Conservation (phyloP, 2,797 vertebrate genomes). For the Columba guinea region DNA sequence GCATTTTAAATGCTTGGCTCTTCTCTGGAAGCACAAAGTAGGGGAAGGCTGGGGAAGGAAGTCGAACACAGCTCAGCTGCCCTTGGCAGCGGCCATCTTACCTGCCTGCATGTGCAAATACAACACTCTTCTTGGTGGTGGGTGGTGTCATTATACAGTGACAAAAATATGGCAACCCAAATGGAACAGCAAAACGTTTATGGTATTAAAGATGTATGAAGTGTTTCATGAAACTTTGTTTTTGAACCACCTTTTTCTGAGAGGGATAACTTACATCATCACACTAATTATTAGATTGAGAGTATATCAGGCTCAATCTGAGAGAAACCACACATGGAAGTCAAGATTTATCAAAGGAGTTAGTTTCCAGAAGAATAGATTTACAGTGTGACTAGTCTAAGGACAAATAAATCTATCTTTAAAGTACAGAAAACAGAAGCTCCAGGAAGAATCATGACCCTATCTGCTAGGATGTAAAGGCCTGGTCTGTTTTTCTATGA, state of each 20-base stretch:
- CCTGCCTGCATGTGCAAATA: not conserved
- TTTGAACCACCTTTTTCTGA: not conserved
- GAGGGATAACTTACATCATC: not conserved
- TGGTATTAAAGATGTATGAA: not conserved
- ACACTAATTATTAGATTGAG: not conserved
- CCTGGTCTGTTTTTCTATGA: not conserved
- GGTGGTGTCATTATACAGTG: not conserved
- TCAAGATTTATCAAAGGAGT: not conserved
- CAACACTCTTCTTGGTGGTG: not conserved
- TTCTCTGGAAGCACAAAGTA: not conserved
- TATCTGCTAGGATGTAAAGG: not conserved
- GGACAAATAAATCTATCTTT: not conserved
- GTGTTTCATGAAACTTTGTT: not conserved
- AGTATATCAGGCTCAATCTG: not conserved
- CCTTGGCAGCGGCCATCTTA: not conserved
- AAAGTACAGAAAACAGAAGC: not conserved
- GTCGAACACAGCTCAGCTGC: not conserved
- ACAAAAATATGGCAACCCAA: not conserved
- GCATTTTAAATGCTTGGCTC: not conserved
- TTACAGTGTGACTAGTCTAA: not conserved
- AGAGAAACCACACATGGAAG: not conserved
- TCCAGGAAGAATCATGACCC: not conserved
- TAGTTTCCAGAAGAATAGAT: not conserved
- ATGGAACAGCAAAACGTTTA: fast-evolving
- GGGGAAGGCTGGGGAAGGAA: not conserved